Evolutionary conservation across 1,140 invertebrate genomes (phyloP).

Genomic region (Caerostris darwini): DNA sequence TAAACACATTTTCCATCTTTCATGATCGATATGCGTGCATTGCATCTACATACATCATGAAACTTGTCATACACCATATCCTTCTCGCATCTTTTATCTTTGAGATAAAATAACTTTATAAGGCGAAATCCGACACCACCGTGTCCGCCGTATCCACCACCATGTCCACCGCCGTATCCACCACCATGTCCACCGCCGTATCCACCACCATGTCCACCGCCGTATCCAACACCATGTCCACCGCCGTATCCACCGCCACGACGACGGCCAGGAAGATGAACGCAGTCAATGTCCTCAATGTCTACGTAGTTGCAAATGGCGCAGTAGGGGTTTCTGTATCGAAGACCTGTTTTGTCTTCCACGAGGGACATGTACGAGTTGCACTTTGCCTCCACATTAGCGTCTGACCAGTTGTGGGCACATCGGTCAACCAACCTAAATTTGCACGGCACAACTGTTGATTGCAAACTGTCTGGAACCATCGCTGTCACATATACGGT

Average conservation of each 20-base stretch:
- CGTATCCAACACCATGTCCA: too few relatives aligned
- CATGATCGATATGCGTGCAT: not conserved
- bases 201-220: too few relatives aligned
- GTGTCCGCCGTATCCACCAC: too few relatives aligned
- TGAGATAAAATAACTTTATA: not conserved
- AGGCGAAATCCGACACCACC: not conserved
- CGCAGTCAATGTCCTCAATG: not conserved
- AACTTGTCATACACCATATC: conserved; percentile 11
- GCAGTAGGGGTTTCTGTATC: conserved; percentile 33
- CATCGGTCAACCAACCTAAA: not conserved
- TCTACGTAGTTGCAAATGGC: conserved; percentile 34
- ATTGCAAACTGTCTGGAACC: not conserved
- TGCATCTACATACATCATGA: not conserved
- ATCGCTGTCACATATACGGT: not conserved
- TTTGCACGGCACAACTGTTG: not conserved
- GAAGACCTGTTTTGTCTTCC: not conserved
- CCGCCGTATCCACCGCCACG: not conserved
- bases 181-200: too few relatives aligned
- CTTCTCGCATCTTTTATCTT: not conserved
- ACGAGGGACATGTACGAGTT: not conserved
- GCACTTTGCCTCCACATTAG: not conserved
- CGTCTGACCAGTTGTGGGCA: conserved; percentile 6
- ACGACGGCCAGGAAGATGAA: not conserved
- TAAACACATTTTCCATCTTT: not conserved
- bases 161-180: too few relatives aligned